Evolutionary conservation across 2,888 invertebrate genomes (phyloP).

Genomic region (Diarsia dahlii): DNA sequence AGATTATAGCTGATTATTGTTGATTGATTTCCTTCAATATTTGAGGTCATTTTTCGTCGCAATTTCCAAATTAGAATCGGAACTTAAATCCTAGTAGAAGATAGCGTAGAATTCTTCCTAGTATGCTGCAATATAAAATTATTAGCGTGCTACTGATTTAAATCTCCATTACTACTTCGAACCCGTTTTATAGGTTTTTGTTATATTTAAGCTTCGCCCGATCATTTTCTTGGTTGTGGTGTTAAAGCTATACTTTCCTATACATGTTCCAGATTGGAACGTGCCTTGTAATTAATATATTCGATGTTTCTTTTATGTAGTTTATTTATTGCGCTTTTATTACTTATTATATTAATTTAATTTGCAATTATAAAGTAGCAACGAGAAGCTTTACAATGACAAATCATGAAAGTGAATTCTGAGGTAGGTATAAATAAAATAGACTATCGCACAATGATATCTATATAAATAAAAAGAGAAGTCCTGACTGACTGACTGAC

Average conservation of each 20-base stretch:
- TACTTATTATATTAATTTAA: constrained; percentile 22
- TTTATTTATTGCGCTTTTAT: constrained; percentile 52
- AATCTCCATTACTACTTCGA: constrained; percentile 33
- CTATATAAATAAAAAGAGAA: too few species aligned
- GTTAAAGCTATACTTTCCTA: constrained; percentile 19
- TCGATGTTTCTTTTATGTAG: constrained; percentile 29
- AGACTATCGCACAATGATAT: constrained; percentile 1
- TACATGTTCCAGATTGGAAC: constrained; percentile 42
- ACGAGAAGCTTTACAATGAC: not conserved
- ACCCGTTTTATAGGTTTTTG: constrained; percentile 8
- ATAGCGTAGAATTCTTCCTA: not conserved
- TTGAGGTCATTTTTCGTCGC: not conserved
- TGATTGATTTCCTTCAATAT: too few species aligned
- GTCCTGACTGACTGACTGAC: too few species aligned
- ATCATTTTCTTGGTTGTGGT: constrained; percentile 55
- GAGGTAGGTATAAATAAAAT: not conserved
- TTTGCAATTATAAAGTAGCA: constrained; percentile 8
- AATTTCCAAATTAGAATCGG: not conserved
- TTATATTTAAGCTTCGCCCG: constrained; percentile 31
- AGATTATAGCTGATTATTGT: too few species aligned
- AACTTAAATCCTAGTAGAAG: not conserved
- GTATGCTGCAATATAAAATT: too few species aligned
- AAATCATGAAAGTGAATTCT: not conserved
- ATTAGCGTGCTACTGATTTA: not conserved
- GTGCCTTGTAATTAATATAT: constrained; percentile 49